Percentiles rank a stretch among this genome's conserved stretches.
phyloP scores from a whole-genome alignment of 2,797 vertebrate species.

The Poecilia velifera region DNA sequence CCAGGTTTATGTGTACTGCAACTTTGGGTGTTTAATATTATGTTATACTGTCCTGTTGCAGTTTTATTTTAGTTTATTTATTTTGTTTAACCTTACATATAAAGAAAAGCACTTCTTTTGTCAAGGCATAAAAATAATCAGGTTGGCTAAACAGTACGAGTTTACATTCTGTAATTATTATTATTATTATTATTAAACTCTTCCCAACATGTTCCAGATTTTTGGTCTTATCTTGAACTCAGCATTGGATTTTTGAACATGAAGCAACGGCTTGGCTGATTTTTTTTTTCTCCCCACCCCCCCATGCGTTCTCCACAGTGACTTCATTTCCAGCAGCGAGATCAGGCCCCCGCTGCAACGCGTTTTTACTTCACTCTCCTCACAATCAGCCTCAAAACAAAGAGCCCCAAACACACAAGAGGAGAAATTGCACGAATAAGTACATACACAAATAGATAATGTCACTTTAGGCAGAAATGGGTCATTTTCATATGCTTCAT shows the following conservation, averaged over 20 bases:
- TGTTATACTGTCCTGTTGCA: too few relatives aligned
- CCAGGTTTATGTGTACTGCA: not conserved
- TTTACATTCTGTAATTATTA: not conserved
- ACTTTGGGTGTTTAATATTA: not conserved
- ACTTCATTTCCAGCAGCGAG: slow-evolving; percentile 46
- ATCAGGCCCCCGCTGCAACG: slow-evolving; percentile 41
- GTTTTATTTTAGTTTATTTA: not conserved
- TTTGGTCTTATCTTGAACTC: not conserved
- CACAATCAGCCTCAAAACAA: slow-evolving; percentile 47
- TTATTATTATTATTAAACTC: not conserved
- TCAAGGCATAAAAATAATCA: not conserved
- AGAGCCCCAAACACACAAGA: slow-evolving; percentile 17
- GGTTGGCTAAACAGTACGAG: not conserved
- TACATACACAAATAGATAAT: slow-evolving; percentile 5
- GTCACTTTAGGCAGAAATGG: slow-evolving; percentile 19
- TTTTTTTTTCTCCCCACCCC: not conserved
- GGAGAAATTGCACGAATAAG: slow-evolving; percentile 10
- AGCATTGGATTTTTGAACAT: not conserved
- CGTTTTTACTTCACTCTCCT: slow-evolving; percentile 40
- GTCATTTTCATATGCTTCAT: slow-evolving; percentile 41
- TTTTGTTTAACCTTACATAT: not conserved
- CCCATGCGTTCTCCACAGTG: slow-evolving; percentile 22
- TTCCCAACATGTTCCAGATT: not conserved
- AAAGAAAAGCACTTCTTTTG: not conserved
- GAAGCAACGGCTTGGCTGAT: slow-evolving; percentile 23